Conservation (phyloP, 2,113 vertebrate genomes). For the Pseudorasbora parva region DNA sequence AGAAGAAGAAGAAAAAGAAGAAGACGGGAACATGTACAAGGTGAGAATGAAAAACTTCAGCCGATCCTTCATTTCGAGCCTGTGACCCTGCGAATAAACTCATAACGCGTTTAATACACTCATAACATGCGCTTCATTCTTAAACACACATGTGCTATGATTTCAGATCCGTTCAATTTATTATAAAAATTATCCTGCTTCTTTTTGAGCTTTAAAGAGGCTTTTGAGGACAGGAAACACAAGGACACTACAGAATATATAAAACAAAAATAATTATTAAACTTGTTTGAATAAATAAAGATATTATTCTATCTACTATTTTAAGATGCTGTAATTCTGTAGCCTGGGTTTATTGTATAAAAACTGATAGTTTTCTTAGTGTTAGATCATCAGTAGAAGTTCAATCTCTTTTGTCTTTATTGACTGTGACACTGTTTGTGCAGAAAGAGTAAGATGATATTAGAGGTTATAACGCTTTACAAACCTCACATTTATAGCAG, state of each 20-base stretch:
- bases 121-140: too few relatives aligned
- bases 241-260: neutral
- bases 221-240: conserved; percentile 13
- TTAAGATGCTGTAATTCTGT: neutral
- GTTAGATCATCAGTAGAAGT: neutral
- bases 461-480: neutral
- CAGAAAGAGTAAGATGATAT: neutral
- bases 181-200: neutral
- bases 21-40: conserved; percentile 56
- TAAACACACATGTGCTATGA: neutral
- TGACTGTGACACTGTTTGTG: neutral
- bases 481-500: neutral
- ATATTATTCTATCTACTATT: neutral
- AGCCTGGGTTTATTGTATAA: neutral
- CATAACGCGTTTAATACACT: neutral
- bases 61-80: neutral
- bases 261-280: neutral
- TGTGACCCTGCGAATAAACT: neutral
- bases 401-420: neutral
- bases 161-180: neutral
- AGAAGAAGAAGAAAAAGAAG: conserved; percentile 40
- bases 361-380: too few relatives aligned
- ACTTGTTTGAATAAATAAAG: neutral
- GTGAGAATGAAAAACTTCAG: conserved; percentile 54
- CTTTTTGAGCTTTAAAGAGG: neutral